Evolutionary conservation across 2,888 invertebrate species (phyloP).

Genomic region (Megamerina dolium): DNA sequence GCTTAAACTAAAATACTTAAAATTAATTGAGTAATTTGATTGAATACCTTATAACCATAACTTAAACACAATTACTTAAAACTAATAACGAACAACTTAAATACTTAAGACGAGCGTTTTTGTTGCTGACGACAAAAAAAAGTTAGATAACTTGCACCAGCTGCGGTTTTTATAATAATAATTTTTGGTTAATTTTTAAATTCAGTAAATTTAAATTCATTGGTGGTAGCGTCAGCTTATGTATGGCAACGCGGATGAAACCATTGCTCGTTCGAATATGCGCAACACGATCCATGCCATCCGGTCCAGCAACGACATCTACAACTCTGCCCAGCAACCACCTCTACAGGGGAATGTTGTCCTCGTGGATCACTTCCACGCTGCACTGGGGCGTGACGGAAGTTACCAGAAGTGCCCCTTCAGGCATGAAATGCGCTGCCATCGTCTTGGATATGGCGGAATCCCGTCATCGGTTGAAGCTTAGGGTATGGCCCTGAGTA

Average conservation of each 20-base stretch:
- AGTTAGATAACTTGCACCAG: too few species aligned
- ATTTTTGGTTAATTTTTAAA: not conserved
- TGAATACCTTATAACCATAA: too few species aligned
- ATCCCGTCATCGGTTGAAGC: too few species aligned
- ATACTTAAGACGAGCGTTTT: too few species aligned
- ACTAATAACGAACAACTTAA: too few species aligned
- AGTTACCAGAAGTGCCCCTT: slow-evolving; percentile 9
- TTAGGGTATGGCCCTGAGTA: too few species aligned
- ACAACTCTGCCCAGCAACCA: not conserved
- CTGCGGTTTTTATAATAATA: too few species aligned
- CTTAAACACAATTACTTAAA: too few species aligned
- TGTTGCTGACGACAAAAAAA: too few species aligned
- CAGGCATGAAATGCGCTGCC: slow-evolving; percentile 1
- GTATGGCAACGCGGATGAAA: slow-evolving; percentile 4
- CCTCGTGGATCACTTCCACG: slow-evolving; percentile 1
- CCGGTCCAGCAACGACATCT: slow-evolving; percentile 6
- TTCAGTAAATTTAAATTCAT: not conserved
- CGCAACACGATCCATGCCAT: slow-evolving; percentile 8
- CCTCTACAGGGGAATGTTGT: not conserved
- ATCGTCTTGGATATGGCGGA: slow-evolving; percentile 1
- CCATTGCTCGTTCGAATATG: slow-evolving; percentile 4
- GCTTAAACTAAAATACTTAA: too few species aligned
- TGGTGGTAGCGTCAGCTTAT: slow-evolving; percentile 4
- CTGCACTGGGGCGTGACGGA: too few species aligned
- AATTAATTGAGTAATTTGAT: too few species aligned